Evolutionary conservation across 2,113 vertebrate genomes (phyloP), one percentile per base, ranked within the genome.

Genomic region (Chroicocephalus ridibundus): DNA sequence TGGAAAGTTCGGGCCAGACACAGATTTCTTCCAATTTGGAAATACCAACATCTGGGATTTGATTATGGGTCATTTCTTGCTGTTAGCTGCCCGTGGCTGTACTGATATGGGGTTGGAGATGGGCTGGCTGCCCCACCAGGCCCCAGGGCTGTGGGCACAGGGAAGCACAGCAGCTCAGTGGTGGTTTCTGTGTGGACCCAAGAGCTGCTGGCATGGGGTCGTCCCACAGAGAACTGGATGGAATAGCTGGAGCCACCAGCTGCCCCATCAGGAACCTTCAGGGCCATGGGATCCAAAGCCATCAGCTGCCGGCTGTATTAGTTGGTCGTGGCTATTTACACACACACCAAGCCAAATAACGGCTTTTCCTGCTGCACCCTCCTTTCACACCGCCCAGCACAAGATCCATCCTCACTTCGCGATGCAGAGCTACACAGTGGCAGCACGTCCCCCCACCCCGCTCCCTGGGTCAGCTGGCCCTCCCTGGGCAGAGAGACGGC

Each of bases 401-500:
- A 62, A 75, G 24, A 72, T 58, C 15, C 5, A 2, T 57, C 15
- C 47, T 86, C 6, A 3, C 9, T 64, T 64, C 49, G 24, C 81
- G 42, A 68, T 7, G 21, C 25, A 80, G 44, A 72, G 7, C 16
- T 65, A 9, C 0, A 0, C n/a, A 27, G 49, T 36, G 20, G 20
- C 47, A 65, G 31, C 1, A 3, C 66, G 54, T 21, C 6, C 18
- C 29, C 17, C 19, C 29, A 29, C 5, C 8, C 9, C 1, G 0
- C n/a, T 51, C 21, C 6, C 21, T 25, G 20, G 8, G 13, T 36
- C 71, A 71, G 14, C 13, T 52, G 36, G 5, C 34, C n/a, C 24
- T 76, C 26, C 32, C 36, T 78, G 54, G 34, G 24, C 22, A 54
- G 44, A 82, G 5, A n/a, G 17, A 65, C 0, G 0, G 10, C 21